Conservation (phyloP, 1,140 invertebrate genomes). For the Macrotrachela quadricornifera region DNA sequence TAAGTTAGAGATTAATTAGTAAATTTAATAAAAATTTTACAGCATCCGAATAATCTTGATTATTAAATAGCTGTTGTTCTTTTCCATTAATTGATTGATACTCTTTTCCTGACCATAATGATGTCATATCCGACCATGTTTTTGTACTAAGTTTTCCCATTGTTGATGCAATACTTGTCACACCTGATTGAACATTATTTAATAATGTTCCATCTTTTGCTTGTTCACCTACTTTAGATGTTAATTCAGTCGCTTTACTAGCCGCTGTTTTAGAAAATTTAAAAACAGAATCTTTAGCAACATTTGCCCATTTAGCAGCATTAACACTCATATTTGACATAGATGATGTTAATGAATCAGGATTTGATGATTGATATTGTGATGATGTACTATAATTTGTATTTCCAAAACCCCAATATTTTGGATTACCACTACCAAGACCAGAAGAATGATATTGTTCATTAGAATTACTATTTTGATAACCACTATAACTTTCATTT, state of each 20-base stretch:
- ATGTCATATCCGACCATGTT: conserved; percentile 2
- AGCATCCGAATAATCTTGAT: too few species aligned
- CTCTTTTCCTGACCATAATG: not conserved
- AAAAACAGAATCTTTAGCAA: conserved; percentile 4
- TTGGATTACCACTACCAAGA: too few species aligned
- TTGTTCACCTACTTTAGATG: conserved; percentile 4
- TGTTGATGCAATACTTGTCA: not conserved
- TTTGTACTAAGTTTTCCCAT: not conserved
- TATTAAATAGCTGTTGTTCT: too few species aligned
- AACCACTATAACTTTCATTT: too few species aligned
- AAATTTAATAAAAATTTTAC: too few species aligned
- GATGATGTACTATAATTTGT: too few species aligned
- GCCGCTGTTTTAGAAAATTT: not conserved
- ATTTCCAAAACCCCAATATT: conserved; percentile 64
- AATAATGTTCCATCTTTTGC: conserved; percentile 2
- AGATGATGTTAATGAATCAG: too few species aligned
- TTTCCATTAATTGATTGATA: too few species aligned
- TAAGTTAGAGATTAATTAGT: too few species aligned
- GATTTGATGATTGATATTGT: too few species aligned
- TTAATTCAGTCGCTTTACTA: not conserved
- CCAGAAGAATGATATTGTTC: too few species aligned
- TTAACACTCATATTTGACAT: conserved; percentile 6
- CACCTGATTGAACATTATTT: not conserved
- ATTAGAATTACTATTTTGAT: too few species aligned
- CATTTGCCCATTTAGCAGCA: conserved; percentile 5